Evolutionary conservation across 92 coral and sea anemone species (phyloP).

Genomic region (Parazoanthus swiftii): DNA sequence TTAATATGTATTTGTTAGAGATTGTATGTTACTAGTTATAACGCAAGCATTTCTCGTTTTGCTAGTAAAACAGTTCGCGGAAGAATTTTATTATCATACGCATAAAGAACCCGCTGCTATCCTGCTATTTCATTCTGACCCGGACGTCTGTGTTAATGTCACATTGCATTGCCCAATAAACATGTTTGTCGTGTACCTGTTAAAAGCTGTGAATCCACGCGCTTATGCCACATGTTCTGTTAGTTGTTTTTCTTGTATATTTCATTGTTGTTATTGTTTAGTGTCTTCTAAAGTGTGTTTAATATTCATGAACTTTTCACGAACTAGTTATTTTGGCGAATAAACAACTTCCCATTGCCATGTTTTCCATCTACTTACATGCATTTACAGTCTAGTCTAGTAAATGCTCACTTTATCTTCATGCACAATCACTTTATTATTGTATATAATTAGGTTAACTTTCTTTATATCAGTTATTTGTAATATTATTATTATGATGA

Average conservation of each 20-base stretch:
- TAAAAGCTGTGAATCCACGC: background rate
- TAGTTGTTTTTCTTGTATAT: background rate
- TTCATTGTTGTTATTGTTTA: constrained; percentile 1
- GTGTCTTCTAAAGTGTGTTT: background rate
- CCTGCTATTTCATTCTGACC: background rate
- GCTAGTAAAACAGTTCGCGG: background rate
- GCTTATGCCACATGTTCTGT: constrained; percentile 1
- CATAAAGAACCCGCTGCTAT: background rate
- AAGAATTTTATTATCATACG: background rate
- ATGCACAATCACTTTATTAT: too few relatives aligned
- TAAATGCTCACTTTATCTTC: too few relatives aligned
- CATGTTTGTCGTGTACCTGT: background rate
- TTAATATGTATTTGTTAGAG: background rate
- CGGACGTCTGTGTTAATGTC: background rate
- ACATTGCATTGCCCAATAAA: background rate
- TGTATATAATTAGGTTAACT: too few relatives aligned
- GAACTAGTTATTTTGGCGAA: background rate
- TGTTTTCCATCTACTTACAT: too few relatives aligned
- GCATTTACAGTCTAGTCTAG: too few relatives aligned
- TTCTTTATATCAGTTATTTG: too few relatives aligned
- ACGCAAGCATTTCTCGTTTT: background rate
- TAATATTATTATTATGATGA: too few relatives aligned
- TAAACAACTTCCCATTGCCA: background rate
- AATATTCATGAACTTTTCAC: background rate
- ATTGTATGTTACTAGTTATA: background rate